Base-by-base conservation (phyloP, 2,113 vertebrate species). In the Rostratula benghalensis region DNA sequence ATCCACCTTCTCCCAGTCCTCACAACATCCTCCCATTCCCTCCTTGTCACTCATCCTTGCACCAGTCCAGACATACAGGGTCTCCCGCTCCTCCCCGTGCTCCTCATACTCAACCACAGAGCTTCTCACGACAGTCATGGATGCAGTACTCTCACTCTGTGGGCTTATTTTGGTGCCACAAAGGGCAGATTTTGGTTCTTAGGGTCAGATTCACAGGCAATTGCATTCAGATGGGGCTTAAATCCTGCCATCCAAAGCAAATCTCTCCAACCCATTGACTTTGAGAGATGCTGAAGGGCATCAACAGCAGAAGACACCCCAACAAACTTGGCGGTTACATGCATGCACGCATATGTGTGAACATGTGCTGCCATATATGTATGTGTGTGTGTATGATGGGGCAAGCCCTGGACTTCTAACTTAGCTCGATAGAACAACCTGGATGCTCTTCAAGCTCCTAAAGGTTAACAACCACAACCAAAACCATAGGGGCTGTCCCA, bases 71-170 rank as follows among this genome's bases (percentile, higher is more conserved):
- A 53, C 13, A 53, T 13, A 41, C 10, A 69, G 6, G 4, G 10
- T 69, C n/a, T 67, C 51, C 76, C 70, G 39, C 79, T 15, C 65
- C 41, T 82, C 50, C 43, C 46, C 71, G 41, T 0, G 2, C 20
- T 7, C 27, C 77, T 87, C 9, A 5, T 4, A n/a, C 43, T 84
- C 77, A 84, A 60, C 23, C 69, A 59, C 22, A 75, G 57, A 81
- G 35, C 71, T 83, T 86, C 51, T 43, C 37, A 51, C 1, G 4
- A 45, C 1, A 11, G 25, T 45, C 60, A 68, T 0, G 2, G 2
- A 53, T 20, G 30, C 9, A 90, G 56, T 31, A 53, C 6, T 71
- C 50, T 86, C 53, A 54, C 30, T 68, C 31, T 6, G 2, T n/a
- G 61, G 65, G 57, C 53, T 94, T 86, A n/a, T 74, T 83, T 48